Conservation (phyloP, 2,888 invertebrate species). For the Parascotia fuliginaria region DNA sequence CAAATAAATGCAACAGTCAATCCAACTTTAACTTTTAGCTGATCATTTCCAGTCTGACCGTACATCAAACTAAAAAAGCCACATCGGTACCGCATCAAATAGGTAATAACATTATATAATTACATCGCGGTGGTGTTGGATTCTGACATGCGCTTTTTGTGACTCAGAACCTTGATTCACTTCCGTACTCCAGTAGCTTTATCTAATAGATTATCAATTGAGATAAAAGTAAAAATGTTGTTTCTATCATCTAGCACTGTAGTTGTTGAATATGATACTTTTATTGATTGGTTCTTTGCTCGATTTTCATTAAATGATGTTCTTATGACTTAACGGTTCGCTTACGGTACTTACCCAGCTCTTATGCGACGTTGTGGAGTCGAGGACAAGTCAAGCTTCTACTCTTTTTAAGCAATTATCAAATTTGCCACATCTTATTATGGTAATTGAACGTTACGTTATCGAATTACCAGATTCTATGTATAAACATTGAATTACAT, state of each 20-base stretch:
- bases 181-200: not conserved
- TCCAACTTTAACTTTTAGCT: not conserved
- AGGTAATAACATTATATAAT: slow-evolving; percentile 58
- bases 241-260: not conserved
- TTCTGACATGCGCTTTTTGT: slow-evolving; percentile 37
- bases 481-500: no score
- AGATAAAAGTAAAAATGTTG: slow-evolving; percentile 4
- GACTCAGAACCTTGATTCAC: slow-evolving; percentile 3
- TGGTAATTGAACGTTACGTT: no score
- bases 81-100: slow-evolving; percentile 68
- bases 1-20: no score
- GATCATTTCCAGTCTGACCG: slow-evolving; percentile 9
- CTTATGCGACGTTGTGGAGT: no score
- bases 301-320: no score
- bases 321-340: no score
- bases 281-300: not conserved
- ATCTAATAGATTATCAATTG: slow-evolving; percentile 3
- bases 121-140: slow-evolving; percentile 32
- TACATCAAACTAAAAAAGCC: slow-evolving; percentile 46
- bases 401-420: no score
- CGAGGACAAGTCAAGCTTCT: no score
- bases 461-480: no score
- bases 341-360: no score
- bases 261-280: not conserved
- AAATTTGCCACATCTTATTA: no score